phyloP scores from a whole-genome alignment of 2,113 vertebrate genomes.

The Coregonus clupeaformis region DNA sequence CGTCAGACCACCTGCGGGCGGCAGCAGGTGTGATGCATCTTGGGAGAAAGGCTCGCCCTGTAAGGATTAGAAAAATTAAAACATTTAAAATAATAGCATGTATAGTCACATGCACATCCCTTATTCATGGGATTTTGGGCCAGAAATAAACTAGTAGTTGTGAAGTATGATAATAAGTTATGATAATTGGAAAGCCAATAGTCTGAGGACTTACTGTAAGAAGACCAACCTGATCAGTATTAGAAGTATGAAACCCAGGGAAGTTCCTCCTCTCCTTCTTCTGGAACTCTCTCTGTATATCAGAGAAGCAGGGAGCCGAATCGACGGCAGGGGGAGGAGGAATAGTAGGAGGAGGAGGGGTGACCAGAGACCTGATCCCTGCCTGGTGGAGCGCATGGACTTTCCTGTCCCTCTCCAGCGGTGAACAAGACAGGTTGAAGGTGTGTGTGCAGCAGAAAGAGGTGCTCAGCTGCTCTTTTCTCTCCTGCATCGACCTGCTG shows the following conservation, averaged over 20 bases:
- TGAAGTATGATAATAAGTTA: too few species aligned
- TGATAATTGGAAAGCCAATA: too few species aligned
- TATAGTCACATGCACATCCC: too few species aligned
- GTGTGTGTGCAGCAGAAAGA: slow-evolving; percentile 49
- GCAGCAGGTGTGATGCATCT: slow-evolving; percentile 25
- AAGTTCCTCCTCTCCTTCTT: slow-evolving; percentile 16
- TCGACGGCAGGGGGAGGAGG: slow-evolving; percentile 16
- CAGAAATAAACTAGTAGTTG: too few species aligned
- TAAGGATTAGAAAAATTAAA: slow-evolving; percentile 14
- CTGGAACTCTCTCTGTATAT: slow-evolving; percentile 49
- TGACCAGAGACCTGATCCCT: slow-evolving; percentile 30
- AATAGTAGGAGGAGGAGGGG: slow-evolving; percentile 17
- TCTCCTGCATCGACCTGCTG: slow-evolving; percentile 33
- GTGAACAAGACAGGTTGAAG: slow-evolving; percentile 51
- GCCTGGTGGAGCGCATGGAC: slow-evolving; percentile 44
- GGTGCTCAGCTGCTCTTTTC: slow-evolving; percentile 36
- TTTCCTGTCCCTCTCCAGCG: slow-evolving; percentile 34
- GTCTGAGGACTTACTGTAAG: too few species aligned
- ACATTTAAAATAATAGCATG: too few species aligned
- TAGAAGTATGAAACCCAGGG: neutral
- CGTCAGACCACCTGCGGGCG: slow-evolving; percentile 24
- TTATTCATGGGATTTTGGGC: too few species aligned
- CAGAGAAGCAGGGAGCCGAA: slow-evolving; percentile 31
- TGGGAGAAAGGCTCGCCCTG: slow-evolving; percentile 34
- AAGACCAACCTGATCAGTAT: neutral